Evolutionary conservation across 2,797 vertebrate species (phyloP).

Genomic region (Pseudotriccus pelzelni): DNA sequence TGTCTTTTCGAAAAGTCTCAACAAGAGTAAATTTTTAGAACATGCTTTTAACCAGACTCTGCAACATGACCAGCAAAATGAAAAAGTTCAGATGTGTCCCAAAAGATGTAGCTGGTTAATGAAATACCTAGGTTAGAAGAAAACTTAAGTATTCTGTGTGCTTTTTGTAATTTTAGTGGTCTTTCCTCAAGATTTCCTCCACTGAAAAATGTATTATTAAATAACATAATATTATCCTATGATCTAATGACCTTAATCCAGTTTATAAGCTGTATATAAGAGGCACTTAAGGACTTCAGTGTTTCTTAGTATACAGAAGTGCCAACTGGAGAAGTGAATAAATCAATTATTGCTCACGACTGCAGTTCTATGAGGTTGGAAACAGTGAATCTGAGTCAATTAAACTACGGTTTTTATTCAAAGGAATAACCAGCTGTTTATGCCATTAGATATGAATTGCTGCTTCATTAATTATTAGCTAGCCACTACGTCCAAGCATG

Average conservation of each 20-base stretch:
- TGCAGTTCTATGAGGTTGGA: constrained; percentile 47
- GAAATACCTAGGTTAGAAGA: neutral
- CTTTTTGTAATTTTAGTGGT: neutral
- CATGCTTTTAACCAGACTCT: neutral
- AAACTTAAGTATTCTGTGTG: neutral
- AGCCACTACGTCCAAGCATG: constrained; percentile 29
- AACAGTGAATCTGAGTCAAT: constrained; percentile 49
- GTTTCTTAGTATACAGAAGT: neutral
- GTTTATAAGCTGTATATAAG: neutral
- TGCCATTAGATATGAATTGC: constrained; percentile 56
- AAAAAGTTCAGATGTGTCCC: neutral
- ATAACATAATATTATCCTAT: neutral
- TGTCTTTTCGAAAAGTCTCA: neutral
- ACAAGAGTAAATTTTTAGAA: neutral
- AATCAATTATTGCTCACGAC: constrained; percentile 34
- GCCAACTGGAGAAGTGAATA: neutral
- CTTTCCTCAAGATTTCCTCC: neutral
- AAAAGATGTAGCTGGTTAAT: neutral
- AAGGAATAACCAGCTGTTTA: constrained; percentile 59
- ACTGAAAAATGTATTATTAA: neutral
- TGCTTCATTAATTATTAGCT: constrained; percentile 71
- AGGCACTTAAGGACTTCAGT: neutral
- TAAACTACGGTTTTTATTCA: constrained; percentile 57
- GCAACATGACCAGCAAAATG: neutral
- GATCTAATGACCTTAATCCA: neutral